phyloP scores from a whole-genome alignment of 2,888 invertebrate species.

The Ochropacha duplaris region DNA sequence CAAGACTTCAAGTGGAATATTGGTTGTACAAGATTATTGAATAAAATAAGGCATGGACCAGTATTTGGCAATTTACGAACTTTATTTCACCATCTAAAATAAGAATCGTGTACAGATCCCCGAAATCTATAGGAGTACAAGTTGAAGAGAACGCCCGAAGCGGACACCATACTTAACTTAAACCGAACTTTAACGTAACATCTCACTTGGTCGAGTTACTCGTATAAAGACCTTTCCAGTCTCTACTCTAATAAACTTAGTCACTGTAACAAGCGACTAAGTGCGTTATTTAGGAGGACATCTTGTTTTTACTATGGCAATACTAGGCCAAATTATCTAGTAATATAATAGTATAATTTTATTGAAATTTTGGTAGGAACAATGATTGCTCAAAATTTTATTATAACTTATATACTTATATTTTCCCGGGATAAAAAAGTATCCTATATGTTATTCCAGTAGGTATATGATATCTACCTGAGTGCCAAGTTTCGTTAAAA shows the following conservation, averaged over 20 bases:
- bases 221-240: conserved; percentile 31
- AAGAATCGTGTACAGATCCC: conserved; percentile 8
- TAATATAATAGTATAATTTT: too few relatives aligned
- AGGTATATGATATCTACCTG: too few relatives aligned
- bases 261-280: conserved; percentile 41
- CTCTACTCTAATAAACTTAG: conserved; percentile 50
- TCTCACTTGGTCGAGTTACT: conserved; percentile 36
- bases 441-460: too few relatives aligned
- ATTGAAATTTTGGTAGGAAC: too few relatives aligned
- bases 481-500: too few relatives aligned
- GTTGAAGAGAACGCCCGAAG: conserved; percentile 31
- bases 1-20: too few relatives aligned
- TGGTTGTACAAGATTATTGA: too few relatives aligned
- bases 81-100: conserved; percentile 5
- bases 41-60: too few relatives aligned
- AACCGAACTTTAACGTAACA: conserved; percentile 31
- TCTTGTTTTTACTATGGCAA: conserved; percentile 2
- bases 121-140: conserved; percentile 31
- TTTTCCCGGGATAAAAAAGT: too few relatives aligned
- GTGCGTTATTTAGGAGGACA: conserved; percentile 48
- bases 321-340: background rate
- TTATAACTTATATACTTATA: too few relatives aligned
- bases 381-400: too few relatives aligned
- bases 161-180: conserved; percentile 41
- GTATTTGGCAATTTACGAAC: background rate